Base-by-base conservation (phyloP, 2,113 vertebrate genomes). In the Gallinago media region DNA sequence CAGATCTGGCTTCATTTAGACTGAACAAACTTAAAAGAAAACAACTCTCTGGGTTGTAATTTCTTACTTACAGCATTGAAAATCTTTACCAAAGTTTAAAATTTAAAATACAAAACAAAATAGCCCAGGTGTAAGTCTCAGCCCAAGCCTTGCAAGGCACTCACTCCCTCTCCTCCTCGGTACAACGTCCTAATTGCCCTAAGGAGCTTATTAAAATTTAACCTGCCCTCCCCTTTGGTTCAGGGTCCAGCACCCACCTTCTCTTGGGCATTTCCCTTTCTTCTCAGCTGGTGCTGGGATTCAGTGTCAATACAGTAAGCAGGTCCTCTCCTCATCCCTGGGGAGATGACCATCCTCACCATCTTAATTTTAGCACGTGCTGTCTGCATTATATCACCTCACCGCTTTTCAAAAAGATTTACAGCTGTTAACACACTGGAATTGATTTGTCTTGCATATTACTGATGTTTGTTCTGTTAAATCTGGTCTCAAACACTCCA, bases 331-430 rank as follows among this genome's bases (percentile, higher is more conserved):
- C 59, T 13, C 2, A 0, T 19, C 71, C 58, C 36, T 5, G 18
- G 44, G 42, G 78, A 17, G 72, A 23, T 3, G 65, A 23, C 17
- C 21, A 7, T 10, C 49, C 65, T 50, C 1, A 40, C 13, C 14
- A 9, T 0, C 3, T 7, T 40, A 15, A n/a, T 54, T 34, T 12
- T n/a, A 15, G 72, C 9, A 15, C 0, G 1, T 15, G 16, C 46
- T 62, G 11, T 10, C 59, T 34, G 55, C 14, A 36, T 58, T 47
- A 56, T 16, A 2, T 3, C 21, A 62, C 50, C 40, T 36, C 67
- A 65, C 38, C 32, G 27, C 56, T 67, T 9, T 23, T 71, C 12
- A 3, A 3, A 58, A 44, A 54, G 21, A 36, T 34, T 63, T 58
- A 26, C 6, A 19, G 32, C 29, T 34, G 20, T 9, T 3, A 71